Evolutionary conservation across 2,797 vertebrate genomes (phyloP).

Genomic region (Hemibagrus guttatus): DNA sequence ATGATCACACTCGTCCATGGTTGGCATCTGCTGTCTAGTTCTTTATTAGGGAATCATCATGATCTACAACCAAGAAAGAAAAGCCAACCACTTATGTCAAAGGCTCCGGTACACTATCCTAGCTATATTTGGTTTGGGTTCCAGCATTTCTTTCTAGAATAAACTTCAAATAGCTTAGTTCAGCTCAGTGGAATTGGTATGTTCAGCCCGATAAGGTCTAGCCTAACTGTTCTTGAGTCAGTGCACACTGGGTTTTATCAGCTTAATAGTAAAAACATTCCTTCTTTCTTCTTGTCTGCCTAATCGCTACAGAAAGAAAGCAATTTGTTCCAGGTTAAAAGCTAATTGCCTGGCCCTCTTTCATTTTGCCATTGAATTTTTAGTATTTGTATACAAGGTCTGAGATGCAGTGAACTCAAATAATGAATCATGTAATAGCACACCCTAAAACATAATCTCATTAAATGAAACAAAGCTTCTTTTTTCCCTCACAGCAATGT

Average conservation of each 20-base stretch:
- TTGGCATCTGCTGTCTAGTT: conserved; percentile 57
- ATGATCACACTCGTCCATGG: conserved; percentile 64
- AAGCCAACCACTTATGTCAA: conserved; percentile 1
- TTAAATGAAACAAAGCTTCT: conserved; percentile 19
- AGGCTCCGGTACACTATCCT: conserved; percentile 11
- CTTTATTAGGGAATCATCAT: conserved; percentile 62
- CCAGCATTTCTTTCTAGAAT: conserved; percentile 55
- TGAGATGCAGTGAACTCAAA: conserved; percentile 25
- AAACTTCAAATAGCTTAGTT: conserved; percentile 17
- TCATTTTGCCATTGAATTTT: conserved; percentile 54
- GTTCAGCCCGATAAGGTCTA: conserved; percentile 64
- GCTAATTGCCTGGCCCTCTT: conserved; percentile 65
- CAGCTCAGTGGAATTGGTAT: conserved; percentile 62
- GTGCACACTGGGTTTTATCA: conserved; percentile 12
- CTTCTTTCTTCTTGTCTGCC: conserved; percentile 59
- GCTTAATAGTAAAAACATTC: conserved; percentile 57
- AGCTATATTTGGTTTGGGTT: conserved; percentile 16
- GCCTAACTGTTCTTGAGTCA: conserved; percentile 44
- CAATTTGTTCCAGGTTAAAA: conserved; percentile 69
- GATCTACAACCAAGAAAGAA: conserved; percentile 19
- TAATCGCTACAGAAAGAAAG: conserved; percentile 64
- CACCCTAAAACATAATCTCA: conserved; percentile 17
- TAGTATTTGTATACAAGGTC: conserved; percentile 26
- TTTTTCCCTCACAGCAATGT: neutral
- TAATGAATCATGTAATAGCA: conserved; percentile 21